Evolutionary conservation across 2,113 vertebrate genomes (phyloP).

Genomic region (Chascanopsetta lugubris): DNA sequence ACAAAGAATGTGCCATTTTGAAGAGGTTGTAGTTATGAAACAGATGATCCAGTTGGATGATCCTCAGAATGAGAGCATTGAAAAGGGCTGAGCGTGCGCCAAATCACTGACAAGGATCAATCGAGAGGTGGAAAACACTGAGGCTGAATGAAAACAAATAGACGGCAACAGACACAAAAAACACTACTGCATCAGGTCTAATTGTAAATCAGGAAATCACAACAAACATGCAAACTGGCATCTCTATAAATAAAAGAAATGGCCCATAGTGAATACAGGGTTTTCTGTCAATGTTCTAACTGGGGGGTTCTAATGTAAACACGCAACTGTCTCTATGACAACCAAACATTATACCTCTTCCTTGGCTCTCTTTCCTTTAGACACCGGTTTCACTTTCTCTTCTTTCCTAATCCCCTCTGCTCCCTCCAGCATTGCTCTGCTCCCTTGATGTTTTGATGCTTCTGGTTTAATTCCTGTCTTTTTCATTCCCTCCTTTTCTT

Average conservation of each 20-base stretch:
- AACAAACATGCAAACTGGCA: constrained; percentile 8
- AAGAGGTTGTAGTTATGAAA: constrained; percentile 37
- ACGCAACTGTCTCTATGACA: constrained; percentile 32
- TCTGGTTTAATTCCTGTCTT: constrained; percentile 29
- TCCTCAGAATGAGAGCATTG: constrained; percentile 38
- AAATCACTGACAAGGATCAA: constrained; percentile 23
- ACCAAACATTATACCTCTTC: constrained; percentile 65
- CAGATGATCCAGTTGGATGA: constrained; percentile 46
- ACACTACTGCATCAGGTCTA: constrained; percentile 2
- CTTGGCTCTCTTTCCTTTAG: constrained; percentile 50
- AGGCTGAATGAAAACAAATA: constrained; percentile 22
- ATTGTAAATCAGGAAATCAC: not conserved
- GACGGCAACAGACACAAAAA: constrained; percentile 22
- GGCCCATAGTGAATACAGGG: too few species aligned
- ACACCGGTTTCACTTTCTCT: constrained; percentile 35
- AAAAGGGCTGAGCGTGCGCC: constrained; percentile 16
- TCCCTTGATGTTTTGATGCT: constrained; percentile 31
- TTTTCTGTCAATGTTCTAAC: not conserved
- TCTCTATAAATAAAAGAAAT: too few species aligned
- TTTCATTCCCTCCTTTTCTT: constrained; percentile 33
- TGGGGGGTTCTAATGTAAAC: constrained; percentile 12
- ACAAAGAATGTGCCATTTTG: constrained; percentile 21
- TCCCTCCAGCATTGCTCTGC: constrained; percentile 36
- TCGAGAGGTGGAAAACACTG: constrained; percentile 28
- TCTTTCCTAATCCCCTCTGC: constrained; percentile 45